Percentiles rank a stretch among this genome's conserved stretches.
phyloP scores from a whole-genome alignment of 2,113 vertebrate species.

The Pachycephala philippinensis region DNA sequence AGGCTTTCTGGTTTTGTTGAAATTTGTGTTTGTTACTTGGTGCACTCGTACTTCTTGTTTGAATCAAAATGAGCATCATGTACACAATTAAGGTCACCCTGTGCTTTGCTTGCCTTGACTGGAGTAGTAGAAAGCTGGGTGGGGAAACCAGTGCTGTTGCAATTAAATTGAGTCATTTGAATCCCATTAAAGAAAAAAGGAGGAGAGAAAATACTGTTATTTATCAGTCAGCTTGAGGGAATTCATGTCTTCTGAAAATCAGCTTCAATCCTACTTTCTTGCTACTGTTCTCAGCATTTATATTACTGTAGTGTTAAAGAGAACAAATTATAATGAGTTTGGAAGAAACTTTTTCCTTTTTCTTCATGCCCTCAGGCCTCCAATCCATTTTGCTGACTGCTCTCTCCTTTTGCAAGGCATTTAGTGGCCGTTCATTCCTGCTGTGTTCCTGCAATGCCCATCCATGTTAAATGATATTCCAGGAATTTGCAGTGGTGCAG shows the following conservation, averaged over 20 bases:
- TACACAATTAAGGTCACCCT: neutral
- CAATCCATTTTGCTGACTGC: neutral
- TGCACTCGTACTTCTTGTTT: rapidly evolving
- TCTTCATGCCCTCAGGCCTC: neutral
- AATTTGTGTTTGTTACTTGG: neutral
- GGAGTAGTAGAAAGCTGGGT: neutral
- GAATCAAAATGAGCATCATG: neutral
- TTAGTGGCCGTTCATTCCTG: neutral
- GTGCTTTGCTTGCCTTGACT: neutral
- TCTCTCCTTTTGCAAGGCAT: neutral
- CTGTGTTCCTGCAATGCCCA: neutral
- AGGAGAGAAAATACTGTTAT: neutral
- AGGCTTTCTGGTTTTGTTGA: neutral
- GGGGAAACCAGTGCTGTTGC: neutral
- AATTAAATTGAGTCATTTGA: neutral
- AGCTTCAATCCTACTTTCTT: neutral
- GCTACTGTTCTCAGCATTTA: neutral
- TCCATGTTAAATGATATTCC: neutral
- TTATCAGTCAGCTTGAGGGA: neutral
- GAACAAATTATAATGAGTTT: neutral
- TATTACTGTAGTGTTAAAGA: neutral
- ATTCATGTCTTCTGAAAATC: neutral
- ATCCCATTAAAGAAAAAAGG: neutral
- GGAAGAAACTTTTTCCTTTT: neutral
- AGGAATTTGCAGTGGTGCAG: neutral